Conservation (phyloP, 2,797 vertebrate species). For the Coregonus sp. region DNA sequence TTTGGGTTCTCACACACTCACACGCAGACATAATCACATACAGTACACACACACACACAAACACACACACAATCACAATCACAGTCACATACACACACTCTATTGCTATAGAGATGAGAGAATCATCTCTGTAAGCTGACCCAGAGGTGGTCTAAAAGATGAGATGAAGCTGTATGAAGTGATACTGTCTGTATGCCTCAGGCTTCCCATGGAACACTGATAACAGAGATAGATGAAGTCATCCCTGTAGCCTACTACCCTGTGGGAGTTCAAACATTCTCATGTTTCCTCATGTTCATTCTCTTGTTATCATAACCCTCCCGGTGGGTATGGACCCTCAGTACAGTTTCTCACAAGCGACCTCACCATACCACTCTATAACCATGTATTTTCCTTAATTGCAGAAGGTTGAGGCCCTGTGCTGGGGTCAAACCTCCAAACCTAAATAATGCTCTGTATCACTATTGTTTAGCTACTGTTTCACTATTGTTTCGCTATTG, state of each 20-base stretch:
- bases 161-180: background rate
- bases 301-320: background rate
- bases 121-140: background rate
- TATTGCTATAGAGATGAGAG: background rate
- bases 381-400: too few relatives aligned
- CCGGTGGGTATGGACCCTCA: too few relatives aligned
- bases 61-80: background rate
- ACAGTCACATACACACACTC: background rate
- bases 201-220: background rate
- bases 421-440: too few relatives aligned
- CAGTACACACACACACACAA: background rate
- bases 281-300: conserved; percentile 13
- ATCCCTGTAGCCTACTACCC: conserved; percentile 10
- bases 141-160: background rate
- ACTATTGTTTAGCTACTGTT: too few relatives aligned
- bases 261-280: conserved; percentile 1
- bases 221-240: conserved; percentile 47
- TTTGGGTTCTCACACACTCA: background rate
- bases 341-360: background rate
- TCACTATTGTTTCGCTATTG: too few relatives aligned
- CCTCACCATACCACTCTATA: background rate
- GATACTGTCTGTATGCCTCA: background rate
- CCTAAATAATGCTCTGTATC: too few relatives aligned
- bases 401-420: too few relatives aligned
- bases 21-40: background rate